These are phyloP conservation scores for Parauchenoglanis punctatus DNA, from an alignment of 2,797 vertebrate species.

Conservation along the genomic window DNA sequence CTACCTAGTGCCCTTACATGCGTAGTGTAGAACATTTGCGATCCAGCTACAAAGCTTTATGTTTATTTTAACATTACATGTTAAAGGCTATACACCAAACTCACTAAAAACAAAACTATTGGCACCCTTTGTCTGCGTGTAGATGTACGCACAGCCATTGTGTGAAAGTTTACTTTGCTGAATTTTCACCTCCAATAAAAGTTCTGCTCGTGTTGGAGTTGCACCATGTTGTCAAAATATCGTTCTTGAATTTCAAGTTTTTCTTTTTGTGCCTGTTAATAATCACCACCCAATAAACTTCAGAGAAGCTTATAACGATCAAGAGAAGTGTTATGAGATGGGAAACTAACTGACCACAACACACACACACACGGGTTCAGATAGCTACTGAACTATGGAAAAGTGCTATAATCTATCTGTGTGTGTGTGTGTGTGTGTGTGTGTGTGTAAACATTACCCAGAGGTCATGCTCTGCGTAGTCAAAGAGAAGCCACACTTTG, in stretches of 20 bases:
- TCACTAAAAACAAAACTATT: background rate
- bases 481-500: constrained; percentile 99
- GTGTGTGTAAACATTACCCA: constrained; percentile 82
- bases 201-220: too few species aligned
- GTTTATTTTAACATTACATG: background rate
- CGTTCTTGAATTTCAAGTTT: background rate
- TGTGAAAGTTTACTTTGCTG: background rate
- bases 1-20: too few species aligned
- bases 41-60: background rate
- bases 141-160: too few species aligned
- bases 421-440: constrained; percentile 13
- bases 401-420: constrained; percentile 42
- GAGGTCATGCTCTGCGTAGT: constrained; percentile 98
- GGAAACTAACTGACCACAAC: background rate
- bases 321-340: background rate
- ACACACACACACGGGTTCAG: constrained; percentile 47
- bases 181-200: too few species aligned
- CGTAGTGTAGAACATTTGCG: background rate
- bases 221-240: too few species aligned
- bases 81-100: background rate
- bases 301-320: background rate
- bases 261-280: background rate
- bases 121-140: background rate
- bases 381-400: background rate
- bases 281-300: background rate